Conservation (phyloP, 2,113 vertebrate genomes). For the Tachysurus vachellii region DNA sequence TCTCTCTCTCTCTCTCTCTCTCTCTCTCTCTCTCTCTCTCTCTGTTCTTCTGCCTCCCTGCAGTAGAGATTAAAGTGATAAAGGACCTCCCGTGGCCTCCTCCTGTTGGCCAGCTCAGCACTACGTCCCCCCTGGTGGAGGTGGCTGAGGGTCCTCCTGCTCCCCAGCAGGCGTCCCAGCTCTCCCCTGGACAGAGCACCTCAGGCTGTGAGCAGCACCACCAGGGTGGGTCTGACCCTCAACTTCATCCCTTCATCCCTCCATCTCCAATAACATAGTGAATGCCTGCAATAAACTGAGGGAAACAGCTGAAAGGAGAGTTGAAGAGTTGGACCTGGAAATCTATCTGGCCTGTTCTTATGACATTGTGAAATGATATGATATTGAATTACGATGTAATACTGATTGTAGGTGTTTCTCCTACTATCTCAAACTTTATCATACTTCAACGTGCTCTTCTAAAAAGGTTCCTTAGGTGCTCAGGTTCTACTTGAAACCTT, state of each 20-base stretch:
- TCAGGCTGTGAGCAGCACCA: constrained; percentile 74
- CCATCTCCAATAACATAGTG: constrained; percentile 15
- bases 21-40: constrained; percentile 32
- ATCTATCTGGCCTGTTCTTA: not conserved
- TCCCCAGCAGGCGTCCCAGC: constrained; percentile 64
- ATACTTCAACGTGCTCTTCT: too few species aligned
- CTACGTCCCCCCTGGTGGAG: constrained; percentile 76
- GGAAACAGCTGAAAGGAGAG: not conserved
- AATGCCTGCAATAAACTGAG: not conserved
- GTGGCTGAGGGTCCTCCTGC: constrained; percentile 73
- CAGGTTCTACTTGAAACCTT: not conserved
- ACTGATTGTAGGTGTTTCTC: not conserved
- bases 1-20: constrained; percentile 49
- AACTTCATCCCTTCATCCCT: constrained; percentile 44
- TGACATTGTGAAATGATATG: not conserved
- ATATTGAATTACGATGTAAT: not conserved
- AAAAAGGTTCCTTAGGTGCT: not conserved
- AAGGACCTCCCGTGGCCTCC: constrained; percentile 98
- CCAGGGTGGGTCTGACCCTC: constrained; percentile 76
- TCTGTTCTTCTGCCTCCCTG: constrained; percentile 64
- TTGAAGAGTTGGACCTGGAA: not conserved
- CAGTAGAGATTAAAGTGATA: constrained; percentile 99
- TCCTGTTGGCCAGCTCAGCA: constrained; percentile 94
- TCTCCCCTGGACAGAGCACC: constrained; percentile 67
- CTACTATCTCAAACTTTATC: not conserved